Conservation (phyloP, 2,113 vertebrate species). For the Herpailurus yagouaroundi region DNA sequence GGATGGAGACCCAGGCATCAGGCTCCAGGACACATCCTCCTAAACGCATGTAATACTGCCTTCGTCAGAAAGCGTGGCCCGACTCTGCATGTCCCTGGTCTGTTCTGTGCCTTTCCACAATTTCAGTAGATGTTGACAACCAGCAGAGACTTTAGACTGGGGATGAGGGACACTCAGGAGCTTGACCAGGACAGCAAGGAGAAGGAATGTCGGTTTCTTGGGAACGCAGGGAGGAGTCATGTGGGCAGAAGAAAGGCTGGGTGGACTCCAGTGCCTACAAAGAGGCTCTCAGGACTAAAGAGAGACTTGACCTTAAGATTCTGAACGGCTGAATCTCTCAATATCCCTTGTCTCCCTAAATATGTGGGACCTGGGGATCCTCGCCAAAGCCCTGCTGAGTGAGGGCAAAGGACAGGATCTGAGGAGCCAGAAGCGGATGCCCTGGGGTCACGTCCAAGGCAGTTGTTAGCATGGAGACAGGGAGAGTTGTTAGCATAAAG, state of each 20-base stretch:
- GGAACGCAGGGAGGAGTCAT: neutral
- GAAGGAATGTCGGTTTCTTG: neutral
- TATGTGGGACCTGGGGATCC: neutral
- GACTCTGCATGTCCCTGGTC: rapidly evolving
- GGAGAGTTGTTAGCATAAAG: neutral
- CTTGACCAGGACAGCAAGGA: neutral
- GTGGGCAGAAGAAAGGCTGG: neutral
- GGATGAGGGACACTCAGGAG: neutral
- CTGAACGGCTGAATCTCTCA: neutral
- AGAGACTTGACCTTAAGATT: neutral
- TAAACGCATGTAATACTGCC: rapidly evolving
- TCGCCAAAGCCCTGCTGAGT: neutral
- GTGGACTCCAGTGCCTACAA: neutral
- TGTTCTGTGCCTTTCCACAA: neutral
- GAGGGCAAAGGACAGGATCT: neutral
- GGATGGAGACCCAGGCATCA: neutral
- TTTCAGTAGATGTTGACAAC: neutral
- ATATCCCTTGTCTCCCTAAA: neutral
- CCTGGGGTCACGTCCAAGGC: neutral
- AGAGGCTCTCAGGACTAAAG: neutral
- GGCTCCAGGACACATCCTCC: neutral
- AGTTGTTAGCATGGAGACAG: neutral
- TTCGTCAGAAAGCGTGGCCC: neutral
- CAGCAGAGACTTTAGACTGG: neutral
- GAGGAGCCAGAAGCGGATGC: no score